A percentile compares a stretch with the other conserved stretches of the same genome.
Evolutionary conservation across 2,888 invertebrate genomes (phyloP).

Genomic region (Deladenus siricidicola): DNA sequence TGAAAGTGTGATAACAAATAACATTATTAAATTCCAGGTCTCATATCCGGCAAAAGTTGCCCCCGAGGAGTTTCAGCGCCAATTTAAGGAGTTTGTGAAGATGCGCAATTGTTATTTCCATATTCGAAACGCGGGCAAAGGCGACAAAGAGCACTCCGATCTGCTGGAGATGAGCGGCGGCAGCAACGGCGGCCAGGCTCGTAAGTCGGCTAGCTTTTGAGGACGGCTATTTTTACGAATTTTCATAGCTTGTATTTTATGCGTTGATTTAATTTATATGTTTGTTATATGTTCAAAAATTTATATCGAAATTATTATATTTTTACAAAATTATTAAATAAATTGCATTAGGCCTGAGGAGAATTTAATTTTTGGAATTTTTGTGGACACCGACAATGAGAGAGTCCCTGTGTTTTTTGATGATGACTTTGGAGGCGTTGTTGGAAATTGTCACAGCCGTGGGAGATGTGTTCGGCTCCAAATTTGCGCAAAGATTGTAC

Average conservation of each 20-base stretch:
- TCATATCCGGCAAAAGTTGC: neutral
- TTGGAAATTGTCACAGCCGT: neutral
- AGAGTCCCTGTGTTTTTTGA: neutral
- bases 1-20: neutral
- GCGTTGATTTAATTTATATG: too few species aligned
- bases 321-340: too few species aligned
- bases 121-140: neutral
- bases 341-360: too few species aligned
- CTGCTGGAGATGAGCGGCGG: too few species aligned
- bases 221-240: too few species aligned
- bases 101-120: neutral
- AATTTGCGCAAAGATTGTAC: slow-evolving; percentile 2
- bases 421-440: slow-evolving; percentile 1
- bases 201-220: too few species aligned
- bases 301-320: too few species aligned
- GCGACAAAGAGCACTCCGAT: too few species aligned
- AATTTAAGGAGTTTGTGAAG: neutral
- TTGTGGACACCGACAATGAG: slow-evolving; percentile 6
- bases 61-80: neutral
- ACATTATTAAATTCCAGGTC: neutral
- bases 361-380: neutral
- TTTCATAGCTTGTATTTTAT: too few species aligned
- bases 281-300: too few species aligned
- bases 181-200: too few species aligned
- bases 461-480: slow-evolving; percentile 12